Evolutionary conservation across 53 echinoderm and acorn worm species (phyloP).

Genomic region (Crossaster papposus): DNA sequence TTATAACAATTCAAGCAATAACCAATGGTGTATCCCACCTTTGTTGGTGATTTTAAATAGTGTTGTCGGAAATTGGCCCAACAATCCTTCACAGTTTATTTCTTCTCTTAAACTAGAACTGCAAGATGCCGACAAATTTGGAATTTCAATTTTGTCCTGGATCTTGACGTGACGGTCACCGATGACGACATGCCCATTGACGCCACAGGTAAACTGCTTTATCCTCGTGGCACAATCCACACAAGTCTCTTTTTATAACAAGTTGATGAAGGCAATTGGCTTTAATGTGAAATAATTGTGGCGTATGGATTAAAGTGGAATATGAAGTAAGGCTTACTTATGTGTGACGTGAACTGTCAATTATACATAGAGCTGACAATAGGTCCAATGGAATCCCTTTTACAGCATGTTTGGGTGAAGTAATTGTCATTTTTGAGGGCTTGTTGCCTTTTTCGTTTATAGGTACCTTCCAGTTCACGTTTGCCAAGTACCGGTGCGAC

Average conservation of each 20-base stretch:
- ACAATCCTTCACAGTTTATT: too few species aligned
- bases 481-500: slow-evolving; percentile 61
- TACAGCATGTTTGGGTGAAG: not conserved
- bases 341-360: too few species aligned
- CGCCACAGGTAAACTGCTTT: slow-evolving; percentile 64
- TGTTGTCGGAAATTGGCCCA: too few species aligned
- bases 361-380: not conserved
- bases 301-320: too few species aligned
- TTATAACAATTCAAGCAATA: too few species aligned
- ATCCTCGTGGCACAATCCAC: not conserved
- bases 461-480: slow-evolving; percentile 72
- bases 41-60: too few species aligned
- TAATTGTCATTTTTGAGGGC: too few species aligned
- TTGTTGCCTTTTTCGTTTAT: not conserved
- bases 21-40: too few species aligned
- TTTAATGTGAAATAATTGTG: too few species aligned
- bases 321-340: not conserved
- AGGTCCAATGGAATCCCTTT: not conserved
- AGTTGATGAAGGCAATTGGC: not conserved
- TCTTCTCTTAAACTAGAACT: not conserved
- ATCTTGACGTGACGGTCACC: slow-evolving; percentile 57
- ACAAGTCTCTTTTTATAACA: not conserved
- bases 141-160: slow-evolving; percentile 71
- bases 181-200: slow-evolving; percentile 72
- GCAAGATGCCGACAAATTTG: slow-evolving; percentile 66